Conservation (phyloP, 2,113 vertebrate genomes). For the Xenopus borealis region DNA sequence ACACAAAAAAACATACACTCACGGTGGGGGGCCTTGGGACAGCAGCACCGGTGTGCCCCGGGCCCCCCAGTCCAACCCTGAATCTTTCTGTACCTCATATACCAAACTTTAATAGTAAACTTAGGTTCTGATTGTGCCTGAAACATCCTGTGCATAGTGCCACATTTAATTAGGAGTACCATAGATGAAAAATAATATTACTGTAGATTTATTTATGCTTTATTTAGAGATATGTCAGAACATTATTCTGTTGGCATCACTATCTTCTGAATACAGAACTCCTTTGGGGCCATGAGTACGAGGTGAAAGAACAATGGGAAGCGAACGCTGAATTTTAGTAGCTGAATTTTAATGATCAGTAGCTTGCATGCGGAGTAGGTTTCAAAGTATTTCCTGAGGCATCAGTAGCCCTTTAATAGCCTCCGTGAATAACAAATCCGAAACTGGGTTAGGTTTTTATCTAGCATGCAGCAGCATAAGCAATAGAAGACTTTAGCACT, state of each 20-base stretch:
- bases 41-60: no score
- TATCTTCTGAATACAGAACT: slow-evolving; percentile 26
- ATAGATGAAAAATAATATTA: no score
- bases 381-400: slow-evolving; percentile 45
- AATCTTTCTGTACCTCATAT: no score
- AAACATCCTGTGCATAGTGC: no score
- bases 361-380: slow-evolving; percentile 38
- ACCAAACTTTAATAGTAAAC: no score
- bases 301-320: slow-evolving; percentile 43
- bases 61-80: no score
- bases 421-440: slow-evolving; percentile 34
- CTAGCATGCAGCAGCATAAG: slow-evolving; percentile 11
- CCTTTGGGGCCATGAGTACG: slow-evolving; percentile 18
- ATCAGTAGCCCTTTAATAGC: slow-evolving; percentile 34
- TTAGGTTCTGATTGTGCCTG: no score
- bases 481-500: background rate
- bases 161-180: no score
- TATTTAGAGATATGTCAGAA: background rate
- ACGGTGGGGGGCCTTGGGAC: no score
- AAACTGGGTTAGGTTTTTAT: slow-evolving; percentile 20
- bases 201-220: no score
- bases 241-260: background rate
- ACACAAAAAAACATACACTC: no score
- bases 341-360: slow-evolving; percentile 44
- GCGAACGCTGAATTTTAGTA: slow-evolving; percentile 34